Conservation (phyloP, 2,888 invertebrate species). For the Harpalus rufipes region DNA sequence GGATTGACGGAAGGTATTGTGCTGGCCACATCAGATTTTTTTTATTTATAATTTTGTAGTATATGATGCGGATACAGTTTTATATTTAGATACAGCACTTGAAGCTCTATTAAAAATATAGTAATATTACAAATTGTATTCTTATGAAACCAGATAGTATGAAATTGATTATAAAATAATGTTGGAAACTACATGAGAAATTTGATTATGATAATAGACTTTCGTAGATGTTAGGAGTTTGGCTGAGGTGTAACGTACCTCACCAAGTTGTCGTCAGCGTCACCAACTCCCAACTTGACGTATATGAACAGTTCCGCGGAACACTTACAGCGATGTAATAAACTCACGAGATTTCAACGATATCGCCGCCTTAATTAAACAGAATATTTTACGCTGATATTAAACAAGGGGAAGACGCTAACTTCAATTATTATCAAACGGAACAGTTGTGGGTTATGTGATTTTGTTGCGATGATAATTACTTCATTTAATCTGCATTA, state of each 20-base stretch:
- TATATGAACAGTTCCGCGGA: conserved; percentile 10
- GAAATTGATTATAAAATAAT: conserved; percentile 3
- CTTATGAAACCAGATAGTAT: neutral
- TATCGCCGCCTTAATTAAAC: conserved; percentile 48
- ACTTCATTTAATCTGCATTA: conserved; percentile 20
- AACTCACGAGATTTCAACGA: conserved; percentile 38
- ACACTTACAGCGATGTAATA: conserved; percentile 37
- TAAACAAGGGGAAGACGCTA: conserved; percentile 42
- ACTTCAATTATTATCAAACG: conserved; percentile 40
- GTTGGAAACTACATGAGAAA: neutral
- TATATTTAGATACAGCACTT: neutral
- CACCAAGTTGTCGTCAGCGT: conserved; percentile 13
- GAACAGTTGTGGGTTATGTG: conserved; percentile 29
- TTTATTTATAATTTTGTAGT: no score
- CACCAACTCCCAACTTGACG: conserved; percentile 10
- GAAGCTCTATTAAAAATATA: neutral
- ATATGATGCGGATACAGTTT: no score
- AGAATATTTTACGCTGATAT: conserved; percentile 45
- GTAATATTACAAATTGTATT: neutral
- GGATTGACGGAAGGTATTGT: no score
- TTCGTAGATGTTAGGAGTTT: neutral
- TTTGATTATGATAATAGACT: neutral
- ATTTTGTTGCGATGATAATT: conserved; percentile 47
- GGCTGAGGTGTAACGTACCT: neutral
- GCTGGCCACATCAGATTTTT: no score